A percentile compares a stretch with the other conserved stretches of the same genome.
Evolutionary conservation across 2,888 invertebrate genomes (phyloP).

Genomic region (Cyaniris semiargus): DNA sequence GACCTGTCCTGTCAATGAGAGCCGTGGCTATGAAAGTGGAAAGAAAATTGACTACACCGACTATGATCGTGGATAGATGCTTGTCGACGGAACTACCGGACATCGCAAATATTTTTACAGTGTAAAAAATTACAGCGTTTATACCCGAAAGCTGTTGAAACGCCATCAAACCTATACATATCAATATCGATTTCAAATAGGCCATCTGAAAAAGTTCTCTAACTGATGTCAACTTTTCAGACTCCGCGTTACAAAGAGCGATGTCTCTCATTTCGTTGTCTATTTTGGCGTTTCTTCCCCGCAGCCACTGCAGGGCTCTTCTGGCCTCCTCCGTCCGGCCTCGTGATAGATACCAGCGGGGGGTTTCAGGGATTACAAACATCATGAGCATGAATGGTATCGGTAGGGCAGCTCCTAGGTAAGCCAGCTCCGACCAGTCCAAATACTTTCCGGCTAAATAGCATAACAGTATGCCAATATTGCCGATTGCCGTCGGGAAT

Average conservation of each 20-base stretch:
- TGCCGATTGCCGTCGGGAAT: slow-evolving; percentile 92
- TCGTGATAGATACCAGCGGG: slow-evolving; percentile 93
- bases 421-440: slow-evolving; percentile 91
- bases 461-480: slow-evolving; percentile 89
- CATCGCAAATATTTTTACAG: slow-evolving; percentile 91
- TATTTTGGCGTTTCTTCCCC: slow-evolving; percentile 89
- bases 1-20: slow-evolving; percentile 92
- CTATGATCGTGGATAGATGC: slow-evolving; percentile 90
- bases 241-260: slow-evolving; percentile 84
- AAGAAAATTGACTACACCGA: slow-evolving; percentile 94
- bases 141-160: slow-evolving; percentile 98
- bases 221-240: slow-evolving; percentile 82
- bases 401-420: slow-evolving; percentile 87
- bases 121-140: slow-evolving; percentile 97
- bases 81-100: slow-evolving; percentile 91
- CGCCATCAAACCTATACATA: slow-evolving; percentile 94
- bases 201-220: slow-evolving; percentile 85
- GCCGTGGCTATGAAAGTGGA: slow-evolving; percentile 93
- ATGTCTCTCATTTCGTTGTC: slow-evolving; percentile 88
- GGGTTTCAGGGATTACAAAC: slow-evolving; percentile 95
- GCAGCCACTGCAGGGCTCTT: slow-evolving; percentile 89
- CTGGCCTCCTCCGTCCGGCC: slow-evolving; percentile 87
- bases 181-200: slow-evolving; percentile 88
- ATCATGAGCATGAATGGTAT: slow-evolving; percentile 89
- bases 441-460: slow-evolving; percentile 90